phyloP scores from a whole-genome alignment of 2,888 invertebrate genomes.

The Cataglyphis cursor region DNA sequence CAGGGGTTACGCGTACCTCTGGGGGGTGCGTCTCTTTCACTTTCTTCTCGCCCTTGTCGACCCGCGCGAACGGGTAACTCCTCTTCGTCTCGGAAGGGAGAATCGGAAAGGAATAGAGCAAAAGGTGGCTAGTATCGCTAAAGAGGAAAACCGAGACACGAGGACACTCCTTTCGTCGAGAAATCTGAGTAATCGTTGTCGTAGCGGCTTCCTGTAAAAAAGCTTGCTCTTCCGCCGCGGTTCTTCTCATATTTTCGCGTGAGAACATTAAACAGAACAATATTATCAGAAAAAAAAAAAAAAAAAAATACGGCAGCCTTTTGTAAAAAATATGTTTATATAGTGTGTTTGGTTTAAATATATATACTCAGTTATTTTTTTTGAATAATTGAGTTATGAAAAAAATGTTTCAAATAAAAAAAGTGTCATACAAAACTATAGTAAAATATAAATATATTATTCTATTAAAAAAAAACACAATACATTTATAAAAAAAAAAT shows the following conservation, averaged over 20 bases:
- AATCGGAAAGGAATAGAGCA: constrained; percentile 32
- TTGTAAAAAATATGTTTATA: not conserved
- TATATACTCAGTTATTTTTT: too few relatives aligned
- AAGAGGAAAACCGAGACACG: constrained; percentile 70
- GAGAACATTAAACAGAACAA: constrained; percentile 40
- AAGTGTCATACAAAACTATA: too few relatives aligned
- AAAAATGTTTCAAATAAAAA: too few relatives aligned
- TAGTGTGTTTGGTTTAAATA: too few relatives aligned
- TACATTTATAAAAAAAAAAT: too few relatives aligned
- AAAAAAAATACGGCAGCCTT: not conserved
- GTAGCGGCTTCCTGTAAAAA: constrained; percentile 47
- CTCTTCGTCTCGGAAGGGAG: constrained; percentile 62
- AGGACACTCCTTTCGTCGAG: constrained; percentile 79
- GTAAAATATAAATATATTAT: too few relatives aligned
- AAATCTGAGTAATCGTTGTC: constrained; percentile 81
- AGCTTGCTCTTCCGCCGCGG: constrained; percentile 17
- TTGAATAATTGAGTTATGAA: too few relatives aligned
- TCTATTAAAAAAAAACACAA: too few relatives aligned
- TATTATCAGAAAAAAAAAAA: not conserved
- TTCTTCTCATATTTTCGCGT: constrained; percentile 61
- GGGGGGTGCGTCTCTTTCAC: constrained; percentile 50
- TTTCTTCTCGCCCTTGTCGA: constrained; percentile 61
- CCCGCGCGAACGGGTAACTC: constrained; percentile 35
- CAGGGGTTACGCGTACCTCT: constrained; percentile 72
- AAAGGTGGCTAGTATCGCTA: constrained; percentile 41